These are phyloP conservation scores for Bilobella aurantiaca DNA, from an alignment of 1,140 invertebrate species.

Conservation along the genomic window DNA sequence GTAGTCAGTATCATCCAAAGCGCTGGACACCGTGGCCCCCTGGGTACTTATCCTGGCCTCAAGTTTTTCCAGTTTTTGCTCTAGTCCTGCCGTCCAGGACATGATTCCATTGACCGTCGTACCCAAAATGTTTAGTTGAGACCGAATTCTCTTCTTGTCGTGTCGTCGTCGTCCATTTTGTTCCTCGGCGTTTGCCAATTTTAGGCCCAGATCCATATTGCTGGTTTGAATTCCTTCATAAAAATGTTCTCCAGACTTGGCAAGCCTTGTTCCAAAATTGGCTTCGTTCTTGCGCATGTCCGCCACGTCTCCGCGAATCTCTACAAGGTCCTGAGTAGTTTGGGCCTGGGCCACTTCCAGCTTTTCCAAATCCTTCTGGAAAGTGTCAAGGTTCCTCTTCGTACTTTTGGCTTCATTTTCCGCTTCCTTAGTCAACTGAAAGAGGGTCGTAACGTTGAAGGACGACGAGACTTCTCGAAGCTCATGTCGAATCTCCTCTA, in stretches of 20 bases:
- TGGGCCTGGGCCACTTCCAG: not conserved
- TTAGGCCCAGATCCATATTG: not conserved
- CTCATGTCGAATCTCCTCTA: slow-evolving; percentile 20
- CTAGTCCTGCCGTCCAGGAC: not conserved
- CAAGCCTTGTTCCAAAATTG: slow-evolving; percentile 20
- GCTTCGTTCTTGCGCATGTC: slow-evolving; percentile 22
- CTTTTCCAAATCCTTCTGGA: slow-evolving; percentile 14
- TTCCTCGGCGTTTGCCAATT: not conserved
- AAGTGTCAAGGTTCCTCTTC: slow-evolving; percentile 5
- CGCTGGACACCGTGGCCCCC: no score
- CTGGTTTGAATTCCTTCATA: not conserved
- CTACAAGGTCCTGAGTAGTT: slow-evolving; percentile 4
- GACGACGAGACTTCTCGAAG: slow-evolving; percentile 16
- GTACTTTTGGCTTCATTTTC: not conserved
- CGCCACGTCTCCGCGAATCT: slow-evolving; percentile 15
- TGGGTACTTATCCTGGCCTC: not conserved
- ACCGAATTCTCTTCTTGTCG: not conserved
- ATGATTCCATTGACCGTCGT: not conserved
- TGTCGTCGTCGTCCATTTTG: not conserved
- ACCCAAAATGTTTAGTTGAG: not conserved
- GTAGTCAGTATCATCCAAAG: no score
- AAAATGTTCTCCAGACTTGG: not conserved
- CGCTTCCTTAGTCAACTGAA: slow-evolving; percentile 15
- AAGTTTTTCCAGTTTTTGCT: not conserved
- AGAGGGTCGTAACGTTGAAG: slow-evolving; percentile 17